Evolutionary conservation across 2,888 invertebrate genomes (phyloP).

Genomic region (Drosophila multiciliata): DNA sequence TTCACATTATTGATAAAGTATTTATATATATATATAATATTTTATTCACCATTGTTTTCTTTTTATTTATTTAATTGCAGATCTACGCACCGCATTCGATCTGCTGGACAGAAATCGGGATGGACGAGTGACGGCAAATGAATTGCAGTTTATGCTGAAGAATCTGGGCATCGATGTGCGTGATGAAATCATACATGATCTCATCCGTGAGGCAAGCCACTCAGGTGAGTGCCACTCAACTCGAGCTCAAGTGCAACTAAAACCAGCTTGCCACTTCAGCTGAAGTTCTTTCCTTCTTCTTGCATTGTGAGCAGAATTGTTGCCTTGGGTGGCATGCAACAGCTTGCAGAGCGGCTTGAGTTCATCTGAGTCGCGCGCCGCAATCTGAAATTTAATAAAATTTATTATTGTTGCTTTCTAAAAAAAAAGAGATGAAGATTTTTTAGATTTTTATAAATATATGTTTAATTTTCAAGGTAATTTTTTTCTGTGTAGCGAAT

Average conservation of each 20-base stretch:
- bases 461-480: not conserved
- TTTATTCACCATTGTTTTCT: slow-evolving; percentile 2
- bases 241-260: slow-evolving; percentile 5
- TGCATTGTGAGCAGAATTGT: slow-evolving; percentile 1
- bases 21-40: not conserved
- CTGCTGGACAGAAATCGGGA: slow-evolving; percentile 92
- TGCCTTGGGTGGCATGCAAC: slow-evolving; percentile 40
- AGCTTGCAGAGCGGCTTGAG: slow-evolving; percentile 30
- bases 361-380: not conserved
- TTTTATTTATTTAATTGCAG: slow-evolving; percentile 85
- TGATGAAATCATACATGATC: slow-evolving; percentile 90
- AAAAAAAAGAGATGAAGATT: not conserved
- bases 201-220: slow-evolving; percentile 91
- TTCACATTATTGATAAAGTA: not conserved
- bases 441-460: not conserved
- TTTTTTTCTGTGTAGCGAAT: not conserved
- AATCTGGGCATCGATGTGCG: slow-evolving; percentile 91
- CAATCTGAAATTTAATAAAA: not conserved
- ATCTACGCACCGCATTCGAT: slow-evolving; percentile 91
- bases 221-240: slow-evolving; percentile 86
- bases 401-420: not conserved
- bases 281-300: slow-evolving; percentile 8
- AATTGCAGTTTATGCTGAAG: slow-evolving; percentile 91
- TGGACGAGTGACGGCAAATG: slow-evolving; percentile 90
- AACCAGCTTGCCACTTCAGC: slow-evolving; percentile 40